Base-by-base conservation (phyloP, 2,797 vertebrate species). In the Melanotaenia parkinsoni region DNA sequence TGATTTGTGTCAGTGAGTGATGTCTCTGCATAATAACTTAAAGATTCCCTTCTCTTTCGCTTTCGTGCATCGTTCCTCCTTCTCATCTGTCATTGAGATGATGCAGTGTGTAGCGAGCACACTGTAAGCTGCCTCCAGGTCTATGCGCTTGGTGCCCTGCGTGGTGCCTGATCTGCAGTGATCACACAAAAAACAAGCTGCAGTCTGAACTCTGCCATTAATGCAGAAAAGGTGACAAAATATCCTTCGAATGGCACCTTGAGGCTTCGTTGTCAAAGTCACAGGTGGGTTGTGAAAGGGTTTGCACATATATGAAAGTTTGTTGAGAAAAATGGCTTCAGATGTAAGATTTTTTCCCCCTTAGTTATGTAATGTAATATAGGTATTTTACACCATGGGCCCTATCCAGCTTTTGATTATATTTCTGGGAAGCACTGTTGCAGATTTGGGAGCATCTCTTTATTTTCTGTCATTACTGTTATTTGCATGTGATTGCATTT, bases 21-120 rank as follows among this genome's bases (percentile, higher is more conserved):
- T 72, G 63, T 73, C 82, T 72, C 77, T 53, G 83, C 73, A 80
- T 82, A 80, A 84, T 76, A 74, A 64, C 58, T 28, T 32, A 2
- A 51, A 24, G 72, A 74, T 80, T 88, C 74, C 72, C 74, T 77
- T 71, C 76, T 11, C 77, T 33, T 43, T 75, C 33, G 72, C 84
- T 74, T 76, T 70, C 40, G 59, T 38, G 30, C 67, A 37, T 67
- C 69, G 66, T 72, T 43, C 53, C 62, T 43, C 53, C 51, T 63
- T 56, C 76, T 70, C 76, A 76, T 84, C 68, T 66, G 35, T 73
- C 84, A n/a, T 63, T 24, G 72, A 69, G 72, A 73, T 54, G 64
- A 35, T 53, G 71, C 64, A 14, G 58, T 24, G 61, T 54, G 77
- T 2, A 61, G 74, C 1, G 59, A 79, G 79, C 5, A 22, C 50